Evolutionary conservation across 2,113 vertebrate species (phyloP).

Genomic region (Neopipo cinnamomea): DNA sequence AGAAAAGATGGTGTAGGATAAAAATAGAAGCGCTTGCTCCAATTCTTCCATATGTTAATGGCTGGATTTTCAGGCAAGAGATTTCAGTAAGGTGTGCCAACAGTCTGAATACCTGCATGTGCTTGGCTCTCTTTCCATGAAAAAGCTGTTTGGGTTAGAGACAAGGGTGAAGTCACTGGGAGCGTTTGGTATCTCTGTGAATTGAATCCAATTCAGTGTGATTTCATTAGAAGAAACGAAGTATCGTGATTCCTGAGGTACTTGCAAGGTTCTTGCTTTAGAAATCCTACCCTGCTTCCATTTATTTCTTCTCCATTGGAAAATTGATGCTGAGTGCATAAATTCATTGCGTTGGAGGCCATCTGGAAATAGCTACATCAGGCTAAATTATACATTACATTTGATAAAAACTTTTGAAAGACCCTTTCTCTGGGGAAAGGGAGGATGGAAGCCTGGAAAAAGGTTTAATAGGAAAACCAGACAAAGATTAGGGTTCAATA

Average conservation of each 20-base stretch:
- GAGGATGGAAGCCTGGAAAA: background rate
- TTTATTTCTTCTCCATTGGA: slow-evolving; percentile 1
- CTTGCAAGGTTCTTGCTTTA: background rate
- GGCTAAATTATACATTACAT: background rate
- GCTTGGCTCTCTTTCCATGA: background rate
- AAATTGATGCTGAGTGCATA: background rate
- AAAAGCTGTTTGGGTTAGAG: slow-evolving; percentile 35
- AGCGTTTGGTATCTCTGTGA: background rate
- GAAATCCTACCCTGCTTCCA: background rate
- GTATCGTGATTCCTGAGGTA: background rate
- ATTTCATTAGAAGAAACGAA: slow-evolving; percentile 6
- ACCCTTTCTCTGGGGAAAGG: background rate
- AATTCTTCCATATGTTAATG: background rate
- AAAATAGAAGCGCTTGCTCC: slow-evolving; percentile 2
- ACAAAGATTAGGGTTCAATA: background rate
- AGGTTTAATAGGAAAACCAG: background rate
- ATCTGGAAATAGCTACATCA: slow-evolving; percentile 12
- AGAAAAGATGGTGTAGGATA: background rate
- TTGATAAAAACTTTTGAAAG: background rate
- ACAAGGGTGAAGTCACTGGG: slow-evolving; percentile 13
- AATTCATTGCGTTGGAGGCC: background rate
- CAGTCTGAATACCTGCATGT: slow-evolving; percentile 31
- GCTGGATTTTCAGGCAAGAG: slow-evolving; percentile 2
- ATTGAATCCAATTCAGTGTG: background rate
- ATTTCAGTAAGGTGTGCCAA: slow-evolving; percentile 34